Evolutionary conservation across 2,797 vertebrate species (phyloP).

Genomic region (Melanogrammus aeglefinus): DNA sequence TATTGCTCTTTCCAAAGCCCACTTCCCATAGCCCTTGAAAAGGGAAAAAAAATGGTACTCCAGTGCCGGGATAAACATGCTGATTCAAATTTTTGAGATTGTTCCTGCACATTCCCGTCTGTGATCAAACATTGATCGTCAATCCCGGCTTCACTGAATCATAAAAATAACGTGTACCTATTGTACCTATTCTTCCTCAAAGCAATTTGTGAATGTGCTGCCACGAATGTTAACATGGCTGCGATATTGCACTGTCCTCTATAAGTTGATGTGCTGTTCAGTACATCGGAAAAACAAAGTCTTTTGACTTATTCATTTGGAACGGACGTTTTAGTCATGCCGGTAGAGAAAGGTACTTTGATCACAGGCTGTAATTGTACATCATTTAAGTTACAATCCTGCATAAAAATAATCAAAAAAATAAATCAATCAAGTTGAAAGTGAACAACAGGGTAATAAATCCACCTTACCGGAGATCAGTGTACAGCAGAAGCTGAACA

Average conservation of each 20-base stretch:
- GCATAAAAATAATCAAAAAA: not conserved
- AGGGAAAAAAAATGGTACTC: constrained; percentile 45
- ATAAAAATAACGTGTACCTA: not conserved
- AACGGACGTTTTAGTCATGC: not conserved
- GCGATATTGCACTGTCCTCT: not conserved
- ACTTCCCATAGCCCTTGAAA: constrained; percentile 17
- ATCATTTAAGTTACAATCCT: not conserved
- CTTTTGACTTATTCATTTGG: not conserved
- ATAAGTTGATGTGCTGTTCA: no score
- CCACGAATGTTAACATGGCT: not conserved
- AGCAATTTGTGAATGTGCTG: not conserved
- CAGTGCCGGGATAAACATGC: constrained; percentile 2
- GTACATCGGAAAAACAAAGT: not conserved
- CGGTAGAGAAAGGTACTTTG: not conserved
- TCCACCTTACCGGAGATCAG: constrained; percentile 59
- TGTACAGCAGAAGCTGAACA: constrained; percentile 49
- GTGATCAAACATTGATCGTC: not conserved
- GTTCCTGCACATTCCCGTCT: not conserved
- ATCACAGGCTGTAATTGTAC: not conserved
- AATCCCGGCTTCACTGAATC: not conserved
- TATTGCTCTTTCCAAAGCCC: not conserved
- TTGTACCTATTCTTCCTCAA: constrained; percentile 2
- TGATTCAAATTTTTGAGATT: not conserved
- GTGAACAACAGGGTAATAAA: not conserved
- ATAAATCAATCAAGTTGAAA: not conserved